Evolutionary conservation across 2,888 invertebrate genomes (phyloP), one percentile per base, ranked within the genome.

Genomic region (Pristionchus exspectatus): DNA sequence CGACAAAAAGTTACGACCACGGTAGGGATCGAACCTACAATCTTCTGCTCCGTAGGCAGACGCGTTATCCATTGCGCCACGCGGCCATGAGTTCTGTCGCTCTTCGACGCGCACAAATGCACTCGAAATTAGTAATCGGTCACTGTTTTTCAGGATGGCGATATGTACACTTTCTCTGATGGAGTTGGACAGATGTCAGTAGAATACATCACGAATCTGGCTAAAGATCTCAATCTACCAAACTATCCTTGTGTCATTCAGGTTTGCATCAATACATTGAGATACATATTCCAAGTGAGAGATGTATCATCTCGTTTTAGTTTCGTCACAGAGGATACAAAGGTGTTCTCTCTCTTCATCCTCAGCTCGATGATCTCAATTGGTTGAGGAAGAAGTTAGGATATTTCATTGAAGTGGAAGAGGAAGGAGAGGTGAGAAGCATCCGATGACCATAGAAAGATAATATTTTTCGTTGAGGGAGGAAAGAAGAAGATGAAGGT

Each of bases 31-130:
- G 94, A 95, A 94, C 94, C 94, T 95, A 92, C 93, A 95, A 95
- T 95, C 94, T 94, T 94, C 94, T 93, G 94, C 92, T 95, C 93
- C 94, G 94, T 94, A 94, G 94, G 92, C 94, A 92, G 94, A 95
- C 94, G 94, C 94, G 91, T 92, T 92, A 91, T 92, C 92, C 92
- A 92, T 91, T 92, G 91, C 90, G 92, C 92, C 90, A 92, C 90
- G 59, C 90, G 90, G 90, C 90, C 90, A 86, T 89, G 74, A 33
- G 10, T 59, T 2, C 24, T 12, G 14, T 24, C 21, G 59, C 59
- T 59, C 21, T 24, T 21, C 24, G 24, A 2, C n/a, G n/a, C 63
- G 7, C 63, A 63, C n/a, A n/a, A 10, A 10, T n/a, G 5, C 63
- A 63, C 24, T 63, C 63, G n/a, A 24, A 63, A 63, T n/a, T 10